Conservation (phyloP, 2,888 invertebrate species). For the Chymomyza fuscimana region DNA sequence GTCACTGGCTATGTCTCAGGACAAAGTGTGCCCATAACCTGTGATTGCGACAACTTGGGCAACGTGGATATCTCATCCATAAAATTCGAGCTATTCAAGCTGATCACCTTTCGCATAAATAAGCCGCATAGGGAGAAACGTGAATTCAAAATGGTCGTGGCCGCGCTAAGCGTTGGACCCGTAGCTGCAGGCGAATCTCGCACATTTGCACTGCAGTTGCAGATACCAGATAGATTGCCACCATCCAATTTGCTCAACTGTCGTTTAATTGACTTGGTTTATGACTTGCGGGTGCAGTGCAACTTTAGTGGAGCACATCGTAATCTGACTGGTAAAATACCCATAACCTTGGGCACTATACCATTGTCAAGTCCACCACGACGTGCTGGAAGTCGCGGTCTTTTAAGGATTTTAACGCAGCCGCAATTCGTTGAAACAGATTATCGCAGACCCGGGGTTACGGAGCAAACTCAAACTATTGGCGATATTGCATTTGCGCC, state of each 20-base stretch:
- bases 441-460: too few species aligned
- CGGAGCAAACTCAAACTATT: too few species aligned
- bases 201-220: constrained; percentile 84
- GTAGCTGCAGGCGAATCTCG: constrained; percentile 83
- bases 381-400: too few species aligned
- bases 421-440: too few species aligned
- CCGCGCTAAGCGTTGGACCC: constrained; percentile 85
- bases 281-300: constrained; percentile 86
- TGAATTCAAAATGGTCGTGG: constrained; percentile 80
- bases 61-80: constrained; percentile 84
- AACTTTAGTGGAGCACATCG: constrained; percentile 84
- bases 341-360: constrained; percentile 87
- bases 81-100: constrained; percentile 85
- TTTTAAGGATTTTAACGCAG: too few species aligned
- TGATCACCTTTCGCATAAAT: constrained; percentile 84
- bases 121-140: constrained; percentile 83
- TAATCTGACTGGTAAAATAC: constrained; percentile 84
- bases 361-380: constrained; percentile 80
- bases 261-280: constrained; percentile 87
- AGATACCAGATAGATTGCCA: constrained; percentile 87
- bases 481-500: too few species aligned
- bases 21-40: constrained; percentile 85
- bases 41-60: constrained; percentile 88
- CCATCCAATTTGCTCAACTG: constrained; percentile 89
- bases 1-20: constrained; percentile 89